phyloP scores from a whole-genome alignment of 2,113 vertebrate genomes.

The Talpa occidentalis region DNA sequence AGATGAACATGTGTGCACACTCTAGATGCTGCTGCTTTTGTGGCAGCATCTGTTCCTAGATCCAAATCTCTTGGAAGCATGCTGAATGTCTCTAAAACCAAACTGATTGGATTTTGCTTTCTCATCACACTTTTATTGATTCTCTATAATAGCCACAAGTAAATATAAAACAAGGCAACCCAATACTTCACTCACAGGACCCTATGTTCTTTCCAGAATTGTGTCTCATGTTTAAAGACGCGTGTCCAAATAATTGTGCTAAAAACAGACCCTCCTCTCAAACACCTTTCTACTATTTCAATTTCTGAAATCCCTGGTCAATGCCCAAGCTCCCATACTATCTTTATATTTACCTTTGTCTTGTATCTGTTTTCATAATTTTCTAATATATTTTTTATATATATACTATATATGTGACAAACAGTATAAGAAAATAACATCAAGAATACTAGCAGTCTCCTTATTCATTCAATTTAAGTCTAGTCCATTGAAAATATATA shows the following conservation, averaged over 20 bases:
- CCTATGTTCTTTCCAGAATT: conserved; percentile 71
- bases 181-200: conserved; percentile 31
- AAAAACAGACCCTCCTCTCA: conserved; percentile 59
- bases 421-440: not conserved
- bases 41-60: not conserved
- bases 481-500: not conserved
- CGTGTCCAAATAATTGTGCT: conserved; percentile 38
- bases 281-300: conserved; percentile 52
- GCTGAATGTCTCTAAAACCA: not conserved
- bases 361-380: not conserved
- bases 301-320: conserved; percentile 62
- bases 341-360: conserved; percentile 54
- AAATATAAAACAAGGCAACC: conserved; percentile 38
- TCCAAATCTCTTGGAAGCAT: not conserved
- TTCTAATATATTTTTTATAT: conserved; percentile 47
- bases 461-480: conserved; percentile 1
- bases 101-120: conserved; percentile 1
- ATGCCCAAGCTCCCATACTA: conserved; percentile 51
- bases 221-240: conserved; percentile 69
- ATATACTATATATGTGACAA: not conserved
- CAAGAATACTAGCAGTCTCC: not conserved
- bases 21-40: not conserved
- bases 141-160: conserved; percentile 22
- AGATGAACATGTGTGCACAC: not conserved
- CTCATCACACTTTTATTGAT: not conserved